These are phyloP conservation scores for Eremobia ochroleuca DNA, from an alignment of 2,888 invertebrate genomes.

Conservation along the genomic window DNA sequence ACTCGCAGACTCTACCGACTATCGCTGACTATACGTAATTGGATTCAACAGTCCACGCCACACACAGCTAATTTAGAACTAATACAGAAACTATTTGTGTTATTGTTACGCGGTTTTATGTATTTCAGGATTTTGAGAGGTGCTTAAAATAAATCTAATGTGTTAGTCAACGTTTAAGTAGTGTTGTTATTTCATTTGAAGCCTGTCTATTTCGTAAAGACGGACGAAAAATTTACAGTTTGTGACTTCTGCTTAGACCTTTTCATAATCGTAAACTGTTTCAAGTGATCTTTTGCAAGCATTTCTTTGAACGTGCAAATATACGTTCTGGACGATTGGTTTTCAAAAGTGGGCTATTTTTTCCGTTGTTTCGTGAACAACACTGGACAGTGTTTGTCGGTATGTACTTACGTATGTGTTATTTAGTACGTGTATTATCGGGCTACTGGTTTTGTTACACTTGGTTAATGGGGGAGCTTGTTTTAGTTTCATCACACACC, in stretches of 20 bases:
- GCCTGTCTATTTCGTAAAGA: slow-evolving; percentile 40
- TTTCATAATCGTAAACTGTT: slow-evolving; percentile 36
- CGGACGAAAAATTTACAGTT: slow-evolving; percentile 27
- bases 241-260: slow-evolving; percentile 30
- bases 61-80: slow-evolving; percentile 66
- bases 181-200: slow-evolving; percentile 45
- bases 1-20: slow-evolving; percentile 51
- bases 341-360: slow-evolving; percentile 59
- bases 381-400: slow-evolving; percentile 22
- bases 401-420: slow-evolving; percentile 33
- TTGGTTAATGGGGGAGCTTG: slow-evolving; percentile 50
- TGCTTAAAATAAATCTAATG: slow-evolving; percentile 55
- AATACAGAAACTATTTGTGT: slow-evolving; percentile 51
- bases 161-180: slow-evolving; percentile 45
- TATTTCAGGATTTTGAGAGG: slow-evolving; percentile 63
- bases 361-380: slow-evolving; percentile 47
- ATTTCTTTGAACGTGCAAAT: slow-evolving; percentile 47
- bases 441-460: slow-evolving; percentile 63
- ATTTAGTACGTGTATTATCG: slow-evolving; percentile 53
- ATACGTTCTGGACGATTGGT: slow-evolving; percentile 36
- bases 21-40: slow-evolving; percentile 70
- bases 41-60: slow-evolving; percentile 69
- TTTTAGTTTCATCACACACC: slow-evolving; percentile 62
- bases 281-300: slow-evolving; percentile 37
- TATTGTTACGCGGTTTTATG: slow-evolving; percentile 53